Evolutionary conservation across 2,113 vertebrate species (phyloP).

Genomic region (Pterocles orientalis): DNA sequence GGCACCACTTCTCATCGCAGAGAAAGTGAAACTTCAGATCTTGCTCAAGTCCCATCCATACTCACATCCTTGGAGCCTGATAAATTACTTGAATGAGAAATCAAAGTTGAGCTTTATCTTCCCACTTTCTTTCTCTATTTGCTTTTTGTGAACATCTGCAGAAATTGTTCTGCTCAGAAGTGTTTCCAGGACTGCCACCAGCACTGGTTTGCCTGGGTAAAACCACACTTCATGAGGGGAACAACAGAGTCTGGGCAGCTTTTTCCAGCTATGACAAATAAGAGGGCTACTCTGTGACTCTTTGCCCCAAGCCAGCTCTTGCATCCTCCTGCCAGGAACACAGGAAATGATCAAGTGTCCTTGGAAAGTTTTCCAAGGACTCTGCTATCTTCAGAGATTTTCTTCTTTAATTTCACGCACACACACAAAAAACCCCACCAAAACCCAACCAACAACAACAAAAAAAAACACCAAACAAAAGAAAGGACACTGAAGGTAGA

Average conservation of each 20-base stretch:
- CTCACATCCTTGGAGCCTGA: background rate
- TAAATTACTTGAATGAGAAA: background rate
- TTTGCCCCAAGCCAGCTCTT: background rate
- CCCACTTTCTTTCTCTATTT: background rate
- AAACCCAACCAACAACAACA: background rate
- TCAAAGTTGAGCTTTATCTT: background rate
- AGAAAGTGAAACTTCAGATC: background rate
- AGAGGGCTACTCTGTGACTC: background rate
- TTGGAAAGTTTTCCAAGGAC: background rate
- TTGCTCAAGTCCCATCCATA: background rate
- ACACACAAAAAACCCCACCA: background rate
- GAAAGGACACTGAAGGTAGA: background rate
- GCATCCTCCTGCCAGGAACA: background rate
- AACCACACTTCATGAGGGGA: background rate
- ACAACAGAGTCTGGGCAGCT: background rate
- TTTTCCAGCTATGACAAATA: background rate
- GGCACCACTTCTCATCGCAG: background rate
- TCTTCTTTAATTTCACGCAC: background rate
- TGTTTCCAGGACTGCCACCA: background rate
- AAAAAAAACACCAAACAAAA: background rate
- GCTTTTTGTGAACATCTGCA: background rate
- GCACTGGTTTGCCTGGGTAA: background rate
- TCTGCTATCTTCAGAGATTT: background rate
- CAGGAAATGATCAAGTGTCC: background rate
- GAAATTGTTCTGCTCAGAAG: background rate